Base-by-base conservation (phyloP, 2,888 invertebrate species). In the Euphydryas editha region DNA sequence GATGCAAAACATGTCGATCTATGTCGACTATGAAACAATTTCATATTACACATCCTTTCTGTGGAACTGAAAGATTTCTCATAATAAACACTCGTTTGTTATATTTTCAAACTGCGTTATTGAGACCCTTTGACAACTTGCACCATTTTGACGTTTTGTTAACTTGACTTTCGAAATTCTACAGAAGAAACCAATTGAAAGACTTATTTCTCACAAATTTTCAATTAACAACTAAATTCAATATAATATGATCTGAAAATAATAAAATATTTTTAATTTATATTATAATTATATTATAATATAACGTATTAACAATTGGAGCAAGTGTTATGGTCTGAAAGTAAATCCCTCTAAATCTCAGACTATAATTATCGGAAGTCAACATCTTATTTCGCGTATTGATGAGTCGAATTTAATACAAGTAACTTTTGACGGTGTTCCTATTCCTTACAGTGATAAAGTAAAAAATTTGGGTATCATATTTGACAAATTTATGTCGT, bases 91-190 rank as follows among this genome's bases (percentile, higher is more conserved):
- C 92, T 82, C 73, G 76, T 85, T 84, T 83, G 75, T 79, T 72
- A 70, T 80, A 85, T 85, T 85, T 88, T 83, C 75, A 75, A 88
- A 90, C 90, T 90, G 86, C 91, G 90, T 84, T 84, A 85, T 82
- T 84, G 67, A 67, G 64, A 72, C 78, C 80, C 81, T 86, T 86
- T 91, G 90, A 91, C 92, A 92, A 87, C 90, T 87, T 84, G 80
- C 92, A 90, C 88, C 89, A 90, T 90, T 89, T 90, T 92, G 92
- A 92, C 92, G 85, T 92, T 88, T 89, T 77, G 76, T 80, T 80
- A 72, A 77, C 76, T 81, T 79, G 73, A 76, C 78, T 80, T 78
- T 76, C 76, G 74, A 75, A 78, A 69, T 72, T 64, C 55, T 68
- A 66, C 66, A 66, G 42, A 57, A 54, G 44, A 62, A 71, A 59